Evolutionary conservation across 1,140 invertebrate genomes (phyloP).

Genomic region (Conus ventricosus): DNA sequence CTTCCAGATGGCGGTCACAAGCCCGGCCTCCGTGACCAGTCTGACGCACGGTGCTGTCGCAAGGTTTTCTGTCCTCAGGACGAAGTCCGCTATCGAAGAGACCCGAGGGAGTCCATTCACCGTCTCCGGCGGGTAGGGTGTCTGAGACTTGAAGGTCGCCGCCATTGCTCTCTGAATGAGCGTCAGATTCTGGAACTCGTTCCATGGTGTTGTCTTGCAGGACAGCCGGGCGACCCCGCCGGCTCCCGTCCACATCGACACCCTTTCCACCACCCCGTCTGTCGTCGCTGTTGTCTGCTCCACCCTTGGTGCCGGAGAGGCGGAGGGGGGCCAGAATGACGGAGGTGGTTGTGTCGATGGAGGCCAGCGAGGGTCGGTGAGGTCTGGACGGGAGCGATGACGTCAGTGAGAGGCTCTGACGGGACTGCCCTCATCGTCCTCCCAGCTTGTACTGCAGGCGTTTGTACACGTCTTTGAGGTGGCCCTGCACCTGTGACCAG

Average conservation of each 20-base stretch:
- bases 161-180: not conserved
- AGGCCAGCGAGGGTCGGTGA: conserved; percentile 17
- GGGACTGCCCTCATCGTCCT: not conserved
- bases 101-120: not conserved
- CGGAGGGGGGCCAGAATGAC: not conserved
- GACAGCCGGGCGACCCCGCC: not conserved
- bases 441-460: conserved; percentile 27
- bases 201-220: not conserved
- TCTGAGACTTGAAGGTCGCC: not conserved
- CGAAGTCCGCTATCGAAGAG: not conserved
- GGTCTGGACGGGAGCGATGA: not conserved
- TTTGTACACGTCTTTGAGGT: conserved; percentile 17
- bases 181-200: not conserved
- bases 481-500: conserved; percentile 15
- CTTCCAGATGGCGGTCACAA: not conserved
- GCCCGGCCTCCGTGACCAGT: not conserved
- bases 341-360: conserved; percentile 32
- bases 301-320: not conserved
- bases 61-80: not conserved
- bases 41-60: not conserved
- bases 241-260: not conserved
- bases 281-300: not conserved
- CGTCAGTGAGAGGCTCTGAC: conserved; percentile 14
- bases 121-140: not conserved
- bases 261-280: not conserved